phyloP scores from a whole-genome alignment of 2,888 invertebrate species.

The Rugalucina vietnamica region DNA sequence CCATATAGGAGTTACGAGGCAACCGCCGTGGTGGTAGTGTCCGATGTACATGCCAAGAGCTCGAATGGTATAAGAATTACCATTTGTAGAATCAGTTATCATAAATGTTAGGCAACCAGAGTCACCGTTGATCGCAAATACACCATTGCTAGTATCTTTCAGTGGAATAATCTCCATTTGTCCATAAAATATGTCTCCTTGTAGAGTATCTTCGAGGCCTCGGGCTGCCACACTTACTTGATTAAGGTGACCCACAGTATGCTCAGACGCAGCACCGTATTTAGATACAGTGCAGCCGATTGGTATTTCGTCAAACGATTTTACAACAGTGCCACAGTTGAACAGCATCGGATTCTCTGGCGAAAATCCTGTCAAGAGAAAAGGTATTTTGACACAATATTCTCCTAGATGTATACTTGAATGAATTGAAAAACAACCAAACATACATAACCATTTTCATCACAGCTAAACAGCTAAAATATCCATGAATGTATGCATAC shows the following conservation, averaged over 20 bases:
- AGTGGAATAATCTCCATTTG: not conserved
- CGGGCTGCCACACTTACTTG: not conserved
- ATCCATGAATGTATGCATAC: too few species aligned
- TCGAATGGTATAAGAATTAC: not conserved
- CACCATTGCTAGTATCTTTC: not conserved
- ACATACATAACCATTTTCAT: too few species aligned
- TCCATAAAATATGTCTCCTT: not conserved
- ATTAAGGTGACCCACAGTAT: not conserved
- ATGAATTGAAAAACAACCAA: too few species aligned
- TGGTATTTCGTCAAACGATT: not conserved
- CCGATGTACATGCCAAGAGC: not conserved
- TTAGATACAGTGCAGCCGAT: not conserved
- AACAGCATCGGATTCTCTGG: not conserved
- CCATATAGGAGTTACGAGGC: not conserved
- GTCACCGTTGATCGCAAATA: not conserved
- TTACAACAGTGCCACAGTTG: not conserved
- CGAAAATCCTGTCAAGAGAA: not conserved
- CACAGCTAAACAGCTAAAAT: too few species aligned
- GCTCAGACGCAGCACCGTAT: not conserved
- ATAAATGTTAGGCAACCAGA: not conserved
- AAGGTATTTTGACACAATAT: too few species aligned
- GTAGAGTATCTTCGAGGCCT: not conserved
- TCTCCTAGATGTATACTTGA: too few species aligned
- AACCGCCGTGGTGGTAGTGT: not conserved
- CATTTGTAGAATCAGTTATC: not conserved